phyloP scores from a whole-genome alignment of 2,888 invertebrate species.

The Adela reaumurella region DNA sequence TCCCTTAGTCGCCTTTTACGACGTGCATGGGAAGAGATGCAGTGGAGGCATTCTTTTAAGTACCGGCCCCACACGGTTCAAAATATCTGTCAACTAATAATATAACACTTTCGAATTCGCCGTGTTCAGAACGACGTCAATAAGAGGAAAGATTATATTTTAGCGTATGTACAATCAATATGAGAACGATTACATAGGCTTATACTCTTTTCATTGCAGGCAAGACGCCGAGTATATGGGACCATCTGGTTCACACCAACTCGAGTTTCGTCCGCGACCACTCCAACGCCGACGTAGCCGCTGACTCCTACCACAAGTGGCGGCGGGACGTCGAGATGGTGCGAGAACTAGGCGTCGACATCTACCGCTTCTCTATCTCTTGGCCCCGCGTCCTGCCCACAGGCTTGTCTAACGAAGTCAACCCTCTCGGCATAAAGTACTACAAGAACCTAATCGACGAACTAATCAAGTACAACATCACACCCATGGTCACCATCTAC shows the following conservation, averaged over 20 bases:
- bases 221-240: slow-evolving; percentile 64
- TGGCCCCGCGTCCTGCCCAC: slow-evolving; percentile 74
- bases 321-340: slow-evolving; percentile 62
- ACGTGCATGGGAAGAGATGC: no score
- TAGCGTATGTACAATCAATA: no score
- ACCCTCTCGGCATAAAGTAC: slow-evolving; percentile 67
- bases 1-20: no score
- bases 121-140: no score
- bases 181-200: no score
- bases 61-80: no score
- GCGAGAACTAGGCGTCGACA: slow-evolving; percentile 58
- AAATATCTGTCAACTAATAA: no score
- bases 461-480: slow-evolving; percentile 61
- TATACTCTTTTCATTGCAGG: slow-evolving; percentile 34
- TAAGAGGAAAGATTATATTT: no score
- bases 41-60: no score
- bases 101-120: no score
- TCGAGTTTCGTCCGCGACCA: slow-evolving; percentile 51
- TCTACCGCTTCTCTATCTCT: slow-evolving; percentile 70
- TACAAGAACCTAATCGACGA: slow-evolving; percentile 75
- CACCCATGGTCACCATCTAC: slow-evolving; percentile 68
- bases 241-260: slow-evolving; percentile 46
- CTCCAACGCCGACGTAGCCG: slow-evolving; percentile 62
- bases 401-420: slow-evolving; percentile 63
- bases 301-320: slow-evolving; percentile 66